phyloP scores from a whole-genome alignment of 2,113 vertebrate genomes.

The Pelmatolapia mariae region DNA sequence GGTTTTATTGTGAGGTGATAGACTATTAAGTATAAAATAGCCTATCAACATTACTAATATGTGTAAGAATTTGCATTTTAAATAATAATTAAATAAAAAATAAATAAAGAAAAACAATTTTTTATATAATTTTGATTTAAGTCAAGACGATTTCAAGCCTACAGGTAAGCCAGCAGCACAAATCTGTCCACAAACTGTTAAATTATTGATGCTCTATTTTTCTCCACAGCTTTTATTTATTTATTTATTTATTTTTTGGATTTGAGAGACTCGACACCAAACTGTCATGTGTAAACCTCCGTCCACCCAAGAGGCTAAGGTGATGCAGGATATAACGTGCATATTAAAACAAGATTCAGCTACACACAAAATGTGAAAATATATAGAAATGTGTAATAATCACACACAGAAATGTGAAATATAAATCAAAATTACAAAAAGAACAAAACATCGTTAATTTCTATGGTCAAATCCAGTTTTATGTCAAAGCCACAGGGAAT shows the following conservation, averaged over 20 bases:
- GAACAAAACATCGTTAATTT: not conserved
- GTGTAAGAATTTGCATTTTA: not conserved
- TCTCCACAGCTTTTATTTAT: not conserved
- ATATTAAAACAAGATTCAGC: not conserved
- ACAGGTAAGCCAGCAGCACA: not conserved
- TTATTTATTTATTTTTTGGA: not conserved
- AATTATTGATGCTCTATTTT: not conserved
- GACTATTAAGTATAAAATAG: not conserved
- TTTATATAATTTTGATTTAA: not conserved
- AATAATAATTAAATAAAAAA: not conserved
- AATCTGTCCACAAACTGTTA: not conserved
- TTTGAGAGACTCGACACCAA: not conserved
- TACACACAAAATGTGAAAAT: not conserved
- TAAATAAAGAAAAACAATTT: fast-evolving
- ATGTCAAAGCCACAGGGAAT: not conserved
- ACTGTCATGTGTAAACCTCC: not conserved
- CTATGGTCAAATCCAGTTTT: not conserved
- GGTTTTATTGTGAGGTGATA: not conserved
- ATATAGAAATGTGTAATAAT: not conserved
- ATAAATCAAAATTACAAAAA: not conserved
- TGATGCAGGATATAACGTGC: not conserved
- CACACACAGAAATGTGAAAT: not conserved
- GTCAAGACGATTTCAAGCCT: not conserved
- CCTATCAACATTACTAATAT: not conserved
- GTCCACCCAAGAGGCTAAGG: not conserved